Evolutionary conservation across 2,888 invertebrate species (phyloP), one percentile per base, ranked within the genome.

Genomic region (Cataglyphis cursor): DNA sequence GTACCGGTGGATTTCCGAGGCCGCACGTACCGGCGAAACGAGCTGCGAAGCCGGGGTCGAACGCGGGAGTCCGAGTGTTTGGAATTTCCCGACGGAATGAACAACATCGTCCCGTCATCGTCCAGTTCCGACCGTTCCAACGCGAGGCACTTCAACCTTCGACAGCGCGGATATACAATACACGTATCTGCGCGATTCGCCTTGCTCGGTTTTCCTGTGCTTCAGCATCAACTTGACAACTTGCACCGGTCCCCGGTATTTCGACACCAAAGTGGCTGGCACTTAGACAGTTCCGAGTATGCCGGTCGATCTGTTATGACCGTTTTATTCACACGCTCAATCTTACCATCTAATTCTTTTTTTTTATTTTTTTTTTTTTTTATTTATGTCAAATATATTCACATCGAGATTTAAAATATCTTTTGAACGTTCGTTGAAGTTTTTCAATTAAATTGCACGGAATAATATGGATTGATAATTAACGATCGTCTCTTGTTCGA

Each of bases 11-110:
- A 90, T 89, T 89, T 89, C 89, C 87, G 85, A 70, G 83, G 82
- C 87, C 90, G 90, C 90, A 90, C 90, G 91, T 91, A 89, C 86
- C 84, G 72, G 48, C 82, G 81, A 85, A 91, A 92, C 87, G 92
- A 92, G 91, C 90, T 91, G 92, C 86, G 88, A 92, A 92, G 51
- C 82, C 87, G 81, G 81, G 57, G 81, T 83, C 73, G 54, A 28
- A 59, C 59, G 59, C 59, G 15, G 21, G 80, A 87, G 87, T 87
- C 88, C 88, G 88, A 90, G 89, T 87, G 86, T 86, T 62, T 82
- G 83, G 82, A 87, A 88, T 87, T 81, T 84, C 76, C 73, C 84
- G 62, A 18, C 75, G 81, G 84, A 90, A 90, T 83, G 85, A 88
- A 86, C 85, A 82, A 82, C 66, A n/a, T 51, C 81, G n/a, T 21